A percentile compares a stretch with the other conserved stretches of the same genome.
These are phyloP conservation scores for Brachypodius melanocephalos DNA, from an alignment of 2,113 vertebrate genomes.

Conservation along the genomic window DNA sequence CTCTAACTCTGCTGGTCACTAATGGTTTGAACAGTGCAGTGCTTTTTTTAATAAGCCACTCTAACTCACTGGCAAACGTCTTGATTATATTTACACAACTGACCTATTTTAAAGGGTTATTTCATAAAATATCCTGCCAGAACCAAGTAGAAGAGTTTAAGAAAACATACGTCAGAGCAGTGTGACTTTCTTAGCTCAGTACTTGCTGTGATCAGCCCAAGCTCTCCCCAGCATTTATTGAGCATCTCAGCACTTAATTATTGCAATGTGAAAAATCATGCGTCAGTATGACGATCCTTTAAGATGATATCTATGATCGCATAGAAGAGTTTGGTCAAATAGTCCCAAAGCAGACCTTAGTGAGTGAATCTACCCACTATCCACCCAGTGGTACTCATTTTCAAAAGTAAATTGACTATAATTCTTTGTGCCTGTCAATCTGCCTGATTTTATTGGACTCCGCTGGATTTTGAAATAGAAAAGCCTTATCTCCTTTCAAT, in stretches of 20 bases:
- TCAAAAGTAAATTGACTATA: neutral
- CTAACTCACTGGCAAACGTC: neutral
- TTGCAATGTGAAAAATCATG: neutral
- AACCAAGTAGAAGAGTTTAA: neutral
- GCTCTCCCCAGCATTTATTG: neutral
- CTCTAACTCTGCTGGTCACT: neutral
- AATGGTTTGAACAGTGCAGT: neutral
- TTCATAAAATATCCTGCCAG: neutral
- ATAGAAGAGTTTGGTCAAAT: neutral
- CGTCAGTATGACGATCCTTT: neutral
- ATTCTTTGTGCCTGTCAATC: neutral
- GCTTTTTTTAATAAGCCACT: neutral
- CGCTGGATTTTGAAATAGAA: neutral
- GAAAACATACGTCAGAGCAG: neutral
- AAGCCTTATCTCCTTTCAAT: neutral
- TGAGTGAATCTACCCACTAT: neutral
- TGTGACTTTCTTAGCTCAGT: neutral
- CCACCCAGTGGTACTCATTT: neutral
- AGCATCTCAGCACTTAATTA: neutral
- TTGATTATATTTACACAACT: neutral
- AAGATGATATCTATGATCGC: neutral
- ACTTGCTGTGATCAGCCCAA: neutral
- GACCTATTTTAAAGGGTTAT: neutral
- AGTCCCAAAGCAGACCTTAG: neutral
- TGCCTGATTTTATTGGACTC: conserved; percentile 10